phyloP scores from a whole-genome alignment of 2,113 vertebrate species.

The Amblyornis subalaris region DNA sequence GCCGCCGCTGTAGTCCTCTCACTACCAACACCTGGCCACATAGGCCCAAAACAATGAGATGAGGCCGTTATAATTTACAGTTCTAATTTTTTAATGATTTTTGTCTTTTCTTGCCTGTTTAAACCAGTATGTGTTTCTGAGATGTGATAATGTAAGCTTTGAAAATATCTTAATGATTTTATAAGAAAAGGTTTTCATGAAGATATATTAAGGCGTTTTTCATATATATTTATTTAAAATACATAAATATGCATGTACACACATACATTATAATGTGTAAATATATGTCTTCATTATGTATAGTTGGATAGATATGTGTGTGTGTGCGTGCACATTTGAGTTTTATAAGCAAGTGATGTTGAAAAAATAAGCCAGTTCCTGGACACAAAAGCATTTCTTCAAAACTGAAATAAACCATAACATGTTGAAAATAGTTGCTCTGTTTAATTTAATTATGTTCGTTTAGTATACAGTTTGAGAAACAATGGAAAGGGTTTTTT shows the following conservation, averaged over 20 bases:
- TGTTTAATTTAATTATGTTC: slow-evolving; percentile 1
- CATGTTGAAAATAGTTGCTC: neutral
- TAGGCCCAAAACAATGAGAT: neutral
- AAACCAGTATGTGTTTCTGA: neutral
- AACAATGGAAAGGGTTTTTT: neutral
- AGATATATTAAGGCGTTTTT: neutral
- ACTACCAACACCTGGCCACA: neutral
- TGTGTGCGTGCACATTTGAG: neutral
- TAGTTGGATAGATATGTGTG: neutral
- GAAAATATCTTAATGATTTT: neutral
- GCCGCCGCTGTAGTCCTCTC: no score
- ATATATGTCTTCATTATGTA: neutral
- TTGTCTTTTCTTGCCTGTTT: neutral
- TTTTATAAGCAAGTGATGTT: neutral
- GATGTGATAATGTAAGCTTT: neutral
- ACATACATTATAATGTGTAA: neutral
- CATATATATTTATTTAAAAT: neutral
- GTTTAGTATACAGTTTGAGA: neutral
- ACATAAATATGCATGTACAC: neutral
- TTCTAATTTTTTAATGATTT: neutral
- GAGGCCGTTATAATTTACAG: neutral
- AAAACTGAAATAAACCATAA: neutral
- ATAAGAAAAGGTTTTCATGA: neutral
- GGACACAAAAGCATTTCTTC: neutral
- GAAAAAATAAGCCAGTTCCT: neutral